Evolutionary conservation across 2,113 vertebrate genomes (phyloP).

Genomic region (Leuciscus idus): DNA sequence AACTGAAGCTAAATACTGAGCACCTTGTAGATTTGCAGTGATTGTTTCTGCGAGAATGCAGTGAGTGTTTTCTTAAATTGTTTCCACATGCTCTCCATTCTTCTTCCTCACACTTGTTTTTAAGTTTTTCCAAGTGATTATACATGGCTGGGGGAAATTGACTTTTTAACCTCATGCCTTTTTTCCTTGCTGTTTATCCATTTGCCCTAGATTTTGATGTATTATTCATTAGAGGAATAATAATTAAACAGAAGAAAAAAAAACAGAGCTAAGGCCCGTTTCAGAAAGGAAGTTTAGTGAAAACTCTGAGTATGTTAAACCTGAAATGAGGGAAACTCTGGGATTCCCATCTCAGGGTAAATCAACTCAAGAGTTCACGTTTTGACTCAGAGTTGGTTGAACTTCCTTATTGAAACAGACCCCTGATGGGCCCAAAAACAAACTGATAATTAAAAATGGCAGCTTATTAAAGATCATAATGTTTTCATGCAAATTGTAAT

Average conservation of each 20-base stretch:
- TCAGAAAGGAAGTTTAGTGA: too few species aligned
- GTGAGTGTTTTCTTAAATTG: constrained; percentile 74
- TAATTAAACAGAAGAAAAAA: constrained; percentile 60
- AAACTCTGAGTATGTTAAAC: too few species aligned
- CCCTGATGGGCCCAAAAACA: neutral
- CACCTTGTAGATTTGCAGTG: constrained; percentile 79
- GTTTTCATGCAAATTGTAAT: constrained; percentile 35
- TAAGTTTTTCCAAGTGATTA: constrained; percentile 73
- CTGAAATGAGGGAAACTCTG: too few species aligned
- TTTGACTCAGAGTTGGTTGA: too few species aligned
- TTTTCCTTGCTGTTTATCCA: constrained; percentile 70
- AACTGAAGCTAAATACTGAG: constrained; percentile 80
- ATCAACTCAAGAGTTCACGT: too few species aligned
- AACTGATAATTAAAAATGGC: neutral
- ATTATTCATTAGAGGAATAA: constrained; percentile 68
- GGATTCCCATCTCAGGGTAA: too few species aligned
- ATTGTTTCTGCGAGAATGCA: constrained; percentile 78
- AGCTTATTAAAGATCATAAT: constrained; percentile 17
- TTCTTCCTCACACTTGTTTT: constrained; percentile 61
- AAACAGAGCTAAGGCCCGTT: neutral
- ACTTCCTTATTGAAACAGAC: too few species aligned
- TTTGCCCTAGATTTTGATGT: constrained; percentile 70
- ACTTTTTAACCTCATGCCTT: constrained; percentile 76
- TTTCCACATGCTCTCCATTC: constrained; percentile 54
- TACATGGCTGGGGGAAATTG: neutral